Base-by-base conservation (phyloP, 2,113 vertebrate genomes). In the Hemibagrus wyckioides region DNA sequence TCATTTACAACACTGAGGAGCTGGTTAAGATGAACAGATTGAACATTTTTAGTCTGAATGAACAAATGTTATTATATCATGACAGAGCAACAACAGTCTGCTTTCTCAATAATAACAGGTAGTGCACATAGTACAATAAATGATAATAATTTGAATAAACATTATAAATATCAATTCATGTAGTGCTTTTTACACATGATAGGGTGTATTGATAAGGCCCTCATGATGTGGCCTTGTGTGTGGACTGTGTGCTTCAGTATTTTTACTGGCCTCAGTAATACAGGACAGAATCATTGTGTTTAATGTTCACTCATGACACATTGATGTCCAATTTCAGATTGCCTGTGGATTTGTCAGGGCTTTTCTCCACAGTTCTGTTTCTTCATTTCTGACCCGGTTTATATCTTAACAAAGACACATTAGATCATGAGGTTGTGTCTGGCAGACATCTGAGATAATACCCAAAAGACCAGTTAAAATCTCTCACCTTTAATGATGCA, bases 401-500 rank as follows among this genome's bases (percentile, higher is more conserved):
- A 71, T 71, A 71, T 36, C 6, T 71, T 71, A 39, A 8, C 33
- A 39, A 7, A 71, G 17, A 71, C 67, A 71, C 30, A 52, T n/a
- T 2, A 54, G 10, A 2, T 52, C 25, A 81, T 81, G 63, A 86
- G 63, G 48, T n/a, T 86, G 77, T 80, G 30, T 57, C 81, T 56
- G 4, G 67, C 15, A 69, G 17, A 6, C 75, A 50, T 48, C 59
- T 13, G 23, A 33, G 67, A n/a, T 6, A 30, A 54, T n/a, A 33
- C 85, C 30, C 39, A 81, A 65, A 50, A 71, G 85, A 28, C 61
- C 52, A 30, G 7, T 71, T 69, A 69, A 19, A 4, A 30, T 41
- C 41, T 71, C 48, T 41, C 61, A 80, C 63, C 33, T 80, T 86
- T 86, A 86, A 80, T 81, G 77, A 71, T 28, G 30, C 73, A 48